A percentile compares a stretch with the other conserved stretches of the same genome.
Evolutionary conservation across 2,113 vertebrate genomes (phyloP).

Genomic region (Gambusia holbrooki): DNA sequence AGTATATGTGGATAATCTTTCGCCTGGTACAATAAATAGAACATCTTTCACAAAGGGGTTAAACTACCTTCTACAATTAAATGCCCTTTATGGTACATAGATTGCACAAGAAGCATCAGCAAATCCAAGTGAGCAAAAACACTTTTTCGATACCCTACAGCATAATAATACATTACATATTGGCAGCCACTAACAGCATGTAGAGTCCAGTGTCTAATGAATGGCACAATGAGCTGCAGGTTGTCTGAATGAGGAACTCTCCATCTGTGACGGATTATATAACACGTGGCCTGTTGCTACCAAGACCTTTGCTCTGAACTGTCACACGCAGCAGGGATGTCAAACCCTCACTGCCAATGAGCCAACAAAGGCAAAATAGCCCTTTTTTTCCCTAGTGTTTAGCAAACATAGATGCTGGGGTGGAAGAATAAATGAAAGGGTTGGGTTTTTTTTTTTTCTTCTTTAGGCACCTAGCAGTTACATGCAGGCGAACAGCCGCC

Average conservation of each 20-base stretch:
- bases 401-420: constrained; percentile 11
- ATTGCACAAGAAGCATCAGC: background rate
- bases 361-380: constrained; percentile 12
- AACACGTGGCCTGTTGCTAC: constrained; percentile 56
- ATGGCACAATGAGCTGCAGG: constrained; percentile 26
- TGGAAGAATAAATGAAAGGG: background rate
- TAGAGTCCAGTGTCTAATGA: constrained; percentile 32
- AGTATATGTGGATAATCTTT: background rate
- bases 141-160: background rate
- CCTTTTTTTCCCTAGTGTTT: background rate
- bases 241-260: constrained; percentile 49
- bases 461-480: constrained; percentile 3
- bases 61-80: background rate
- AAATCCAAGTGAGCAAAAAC: background rate
- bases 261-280: constrained; percentile 60
- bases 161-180: background rate
- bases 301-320: constrained; percentile 52
- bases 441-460: background rate
- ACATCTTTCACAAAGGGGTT: background rate
- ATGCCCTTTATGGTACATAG: background rate
- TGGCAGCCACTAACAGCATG: background rate
- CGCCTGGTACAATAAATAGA: background rate
- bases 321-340: constrained; percentile 62
- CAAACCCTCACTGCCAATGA: constrained; percentile 32
- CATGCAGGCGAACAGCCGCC: constrained; percentile 27